These are phyloP conservation scores for Oreochromis spilurus DNA, from an alignment of 2,113 vertebrate genomes.

Conservation along the genomic window DNA sequence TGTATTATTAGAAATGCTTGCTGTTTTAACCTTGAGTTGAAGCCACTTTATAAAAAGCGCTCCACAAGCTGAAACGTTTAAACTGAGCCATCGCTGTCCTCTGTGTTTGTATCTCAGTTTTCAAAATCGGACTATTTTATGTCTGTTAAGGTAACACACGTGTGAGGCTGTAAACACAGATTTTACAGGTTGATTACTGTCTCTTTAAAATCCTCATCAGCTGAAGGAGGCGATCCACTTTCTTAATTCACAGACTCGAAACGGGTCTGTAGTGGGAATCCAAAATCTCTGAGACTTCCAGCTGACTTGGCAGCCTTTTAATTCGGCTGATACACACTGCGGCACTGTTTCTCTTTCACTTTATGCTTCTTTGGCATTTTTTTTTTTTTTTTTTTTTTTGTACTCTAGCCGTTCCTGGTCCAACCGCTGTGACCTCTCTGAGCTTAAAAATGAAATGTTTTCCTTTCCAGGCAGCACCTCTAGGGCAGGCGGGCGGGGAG, in stretches of 20 bases:
- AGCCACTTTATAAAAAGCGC: not conserved
- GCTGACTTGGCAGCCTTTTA: slow-evolving; percentile 18
- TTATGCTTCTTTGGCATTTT: not conserved
- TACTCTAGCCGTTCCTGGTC: not conserved
- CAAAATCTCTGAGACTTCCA: not conserved
- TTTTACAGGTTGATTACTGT: not conserved
- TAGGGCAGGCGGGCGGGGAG: not conserved
- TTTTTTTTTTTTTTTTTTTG: not conserved
- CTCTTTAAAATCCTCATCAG: slow-evolving; percentile 48
- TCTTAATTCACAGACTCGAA: slow-evolving; percentile 38
- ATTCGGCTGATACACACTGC: not conserved
- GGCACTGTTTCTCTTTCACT: not conserved
- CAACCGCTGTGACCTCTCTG: not conserved
- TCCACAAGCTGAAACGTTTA: not conserved
- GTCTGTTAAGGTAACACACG: not conserved
- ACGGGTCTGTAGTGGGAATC: not conserved
- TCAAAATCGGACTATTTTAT: not conserved
- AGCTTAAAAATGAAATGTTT: not conserved
- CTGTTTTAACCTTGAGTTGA: not conserved
- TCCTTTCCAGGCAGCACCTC: not conserved
- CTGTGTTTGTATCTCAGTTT: not conserved
- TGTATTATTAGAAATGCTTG: not conserved
- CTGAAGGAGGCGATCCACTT: slow-evolving; percentile 46
- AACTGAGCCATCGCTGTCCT: not conserved
- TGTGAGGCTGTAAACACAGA: not conserved